Evolutionary conservation across 2,888 invertebrate genomes (phyloP), one percentile per base, ranked within the genome.

Genomic region (Dicyrtomina minuta): DNA sequence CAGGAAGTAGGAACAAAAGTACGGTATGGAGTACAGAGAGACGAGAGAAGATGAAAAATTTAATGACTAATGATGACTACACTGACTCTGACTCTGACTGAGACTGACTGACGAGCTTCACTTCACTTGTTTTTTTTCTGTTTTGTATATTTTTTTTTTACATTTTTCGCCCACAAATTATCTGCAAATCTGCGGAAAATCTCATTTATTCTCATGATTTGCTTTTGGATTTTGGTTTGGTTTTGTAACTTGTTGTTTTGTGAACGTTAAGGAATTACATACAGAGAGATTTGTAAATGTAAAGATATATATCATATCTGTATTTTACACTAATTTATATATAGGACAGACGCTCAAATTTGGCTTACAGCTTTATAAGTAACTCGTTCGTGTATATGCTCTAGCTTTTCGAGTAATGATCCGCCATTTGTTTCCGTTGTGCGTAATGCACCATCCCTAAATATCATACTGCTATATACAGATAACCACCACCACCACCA

Each of bases 41-140:
- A 33, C 3, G 8, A 46, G 26, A 51, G 64, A 64, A 33, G 51
- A 64, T 33, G 33, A 61, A 33, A 55, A 65, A 33, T 43, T 66
- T 66, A 66, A 66, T 58, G 66, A 66, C 66, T 66, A 59, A 66
- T 66, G 62, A 66, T 66, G 62, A 60, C 59, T 39, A 6, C 41
- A 24, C n/a, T 17, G n/a, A 44, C 60, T 60, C 10, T 24, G n/a
- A n/a, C 53, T n/a, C n/a, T n/a, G n/a, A n/a, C n/a, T n/a, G n/a
- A n/a, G n/a, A n/a, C 10, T 51, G 17, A 51, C 22, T 22, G 20
- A 51, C n/a, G 3, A 17, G 22, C 17, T 51, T 51, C 20, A 2
- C 20, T 46, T 46, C 46, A 46, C n/a, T n/a, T n/a, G n/a, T n/a
- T n/a, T n/a, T n/a, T n/a, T n/a, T n/a, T n/a, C n/a, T n/a, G n/a